Percentiles rank a stretch among this genome's conserved stretches.
Evolutionary conservation across 1,140 invertebrate genomes (phyloP).

Genomic region (Pseudomyrmex flavicornis): DNA sequence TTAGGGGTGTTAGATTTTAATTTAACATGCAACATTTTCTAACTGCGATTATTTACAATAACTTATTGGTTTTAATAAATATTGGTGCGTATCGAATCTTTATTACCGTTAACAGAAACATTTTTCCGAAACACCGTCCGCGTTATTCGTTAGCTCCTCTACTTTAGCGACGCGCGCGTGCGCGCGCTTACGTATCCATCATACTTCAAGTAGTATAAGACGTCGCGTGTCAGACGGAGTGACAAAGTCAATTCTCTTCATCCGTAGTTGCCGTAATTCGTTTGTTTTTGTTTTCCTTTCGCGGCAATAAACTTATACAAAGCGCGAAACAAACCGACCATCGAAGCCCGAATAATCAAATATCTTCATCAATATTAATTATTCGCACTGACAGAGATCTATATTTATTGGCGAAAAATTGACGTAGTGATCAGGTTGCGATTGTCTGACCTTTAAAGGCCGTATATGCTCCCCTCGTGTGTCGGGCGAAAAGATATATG

Average conservation of each 20-base stretch:
- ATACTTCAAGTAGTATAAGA: conserved; percentile 35
- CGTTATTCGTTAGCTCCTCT: conserved; percentile 4
- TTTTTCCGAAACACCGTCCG: not conserved
- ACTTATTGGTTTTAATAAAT: no score
- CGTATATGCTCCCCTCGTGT: not conserved
- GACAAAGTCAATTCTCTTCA: not conserved
- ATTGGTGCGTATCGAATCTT: not conserved
- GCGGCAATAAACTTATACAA: conserved; percentile 3
- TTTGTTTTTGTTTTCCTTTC: not conserved
- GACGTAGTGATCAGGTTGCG: conserved; percentile 40
- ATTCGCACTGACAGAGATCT: conserved; percentile 29
- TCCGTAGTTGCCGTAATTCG: not conserved
- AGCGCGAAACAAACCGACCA: conserved; percentile 15
- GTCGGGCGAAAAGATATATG: conserved; percentile 1
- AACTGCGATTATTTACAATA: no score
- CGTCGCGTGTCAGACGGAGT: conserved; percentile 24
- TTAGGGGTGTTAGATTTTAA: no score
- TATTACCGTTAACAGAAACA: not conserved
- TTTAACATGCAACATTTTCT: no score
- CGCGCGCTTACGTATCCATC: no score
- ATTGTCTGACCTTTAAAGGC: conserved; percentile 51
- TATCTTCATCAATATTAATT: conserved; percentile 56
- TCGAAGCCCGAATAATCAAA: conserved; percentile 13
- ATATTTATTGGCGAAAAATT: conserved; percentile 54
- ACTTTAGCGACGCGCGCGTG: not conserved